These are phyloP conservation scores for Oligia strigilis DNA, from an alignment of 2,888 invertebrate genomes.

Conservation along the genomic window DNA sequence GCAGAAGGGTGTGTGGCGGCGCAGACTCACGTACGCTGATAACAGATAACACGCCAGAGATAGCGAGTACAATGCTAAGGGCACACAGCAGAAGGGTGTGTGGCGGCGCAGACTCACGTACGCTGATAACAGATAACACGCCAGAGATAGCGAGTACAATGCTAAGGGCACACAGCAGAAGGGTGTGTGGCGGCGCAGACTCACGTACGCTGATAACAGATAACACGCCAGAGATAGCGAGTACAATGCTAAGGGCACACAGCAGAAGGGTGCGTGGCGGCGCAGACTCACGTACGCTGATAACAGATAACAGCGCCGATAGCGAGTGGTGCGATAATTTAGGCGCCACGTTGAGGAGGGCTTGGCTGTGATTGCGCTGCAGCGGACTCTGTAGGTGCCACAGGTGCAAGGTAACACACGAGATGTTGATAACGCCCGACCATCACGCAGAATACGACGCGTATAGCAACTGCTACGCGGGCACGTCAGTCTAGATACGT, in stretches of 20 bases:
- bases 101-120: conserved; percentile 57
- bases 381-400: background rate
- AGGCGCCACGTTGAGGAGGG: conserved; percentile 24
- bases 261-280: conserved; percentile 22
- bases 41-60: conserved; percentile 42
- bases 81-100: conserved; percentile 24
- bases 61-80: conserved; percentile 44
- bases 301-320: conserved; percentile 44
- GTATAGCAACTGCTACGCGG: background rate
- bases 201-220: conserved; percentile 59
- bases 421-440: background rate
- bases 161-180: conserved; percentile 32
- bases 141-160: conserved; percentile 45
- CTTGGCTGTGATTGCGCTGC: conserved; percentile 9
- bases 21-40: conserved; percentile 61
- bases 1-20: conserved; percentile 23
- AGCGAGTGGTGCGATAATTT: conserved; percentile 26
- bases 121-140: conserved; percentile 48
- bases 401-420: background rate
- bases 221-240: conserved; percentile 35
- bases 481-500: background rate
- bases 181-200: conserved; percentile 39
- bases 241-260: conserved; percentile 42
- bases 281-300: conserved; percentile 60
- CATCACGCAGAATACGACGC: background rate